phyloP scores from a whole-genome alignment of 2,888 invertebrate genomes.

The Caenorhabditis panamensis region DNA sequence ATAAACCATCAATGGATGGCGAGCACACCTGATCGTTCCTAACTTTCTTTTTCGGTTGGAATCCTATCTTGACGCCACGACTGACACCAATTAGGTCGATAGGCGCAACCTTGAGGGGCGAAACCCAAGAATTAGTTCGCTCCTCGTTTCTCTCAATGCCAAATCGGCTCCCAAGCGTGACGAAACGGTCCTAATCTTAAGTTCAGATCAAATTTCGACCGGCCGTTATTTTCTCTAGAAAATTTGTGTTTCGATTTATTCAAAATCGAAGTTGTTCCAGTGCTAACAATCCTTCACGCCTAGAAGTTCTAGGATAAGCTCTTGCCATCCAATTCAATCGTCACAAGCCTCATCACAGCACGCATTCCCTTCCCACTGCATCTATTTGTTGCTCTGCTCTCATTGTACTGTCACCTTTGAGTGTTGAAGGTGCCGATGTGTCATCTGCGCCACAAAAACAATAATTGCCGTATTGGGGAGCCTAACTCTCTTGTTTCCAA shows the following conservation, averaged over 20 bases:
- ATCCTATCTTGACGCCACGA: not conserved
- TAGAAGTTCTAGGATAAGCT: no score
- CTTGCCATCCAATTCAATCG: no score
- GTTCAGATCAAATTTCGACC: constrained; percentile 51
- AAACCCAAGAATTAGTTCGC: constrained; percentile 14
- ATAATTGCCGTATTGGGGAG: not conserved
- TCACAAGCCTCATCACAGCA: not conserved
- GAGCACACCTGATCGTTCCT: not conserved
- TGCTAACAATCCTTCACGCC: no score
- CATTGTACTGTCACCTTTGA: constrained; percentile 1
- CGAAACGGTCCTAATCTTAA: constrained; percentile 48
- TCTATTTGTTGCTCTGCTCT: constrained; percentile 13
- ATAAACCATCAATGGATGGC: constrained; percentile 7
- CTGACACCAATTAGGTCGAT: constrained; percentile 35
- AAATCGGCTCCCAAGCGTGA: constrained; percentile 42
- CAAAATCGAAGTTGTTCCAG: not conserved
- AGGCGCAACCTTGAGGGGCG: constrained; percentile 51
- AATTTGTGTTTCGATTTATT: constrained; percentile 6
- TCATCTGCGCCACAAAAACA: constrained; percentile 11
- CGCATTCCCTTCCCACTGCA: not conserved
- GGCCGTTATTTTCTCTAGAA: constrained; percentile 40
- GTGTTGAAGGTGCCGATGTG: not conserved
- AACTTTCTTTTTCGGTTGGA: not conserved
- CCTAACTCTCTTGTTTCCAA: not conserved
- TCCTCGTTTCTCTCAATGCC: constrained; percentile 44